These are phyloP conservation scores for Mimumesa dahlbomi DNA, from an alignment of 2,888 invertebrate genomes.

Conservation along the genomic window DNA sequence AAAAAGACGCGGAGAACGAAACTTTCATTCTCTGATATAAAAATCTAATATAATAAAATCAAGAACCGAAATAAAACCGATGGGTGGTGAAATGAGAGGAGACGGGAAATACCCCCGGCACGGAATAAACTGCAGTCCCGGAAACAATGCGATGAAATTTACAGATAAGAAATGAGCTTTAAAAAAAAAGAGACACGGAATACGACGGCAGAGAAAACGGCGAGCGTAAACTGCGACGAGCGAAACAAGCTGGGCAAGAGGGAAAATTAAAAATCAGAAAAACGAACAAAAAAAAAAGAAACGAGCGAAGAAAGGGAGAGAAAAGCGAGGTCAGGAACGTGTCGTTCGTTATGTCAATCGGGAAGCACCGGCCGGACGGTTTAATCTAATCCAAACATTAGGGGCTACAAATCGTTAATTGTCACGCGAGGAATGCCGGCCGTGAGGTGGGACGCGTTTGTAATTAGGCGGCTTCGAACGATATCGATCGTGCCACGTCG, in stretches of 20 bases:
- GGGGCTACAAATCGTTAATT: slow-evolving; percentile 76
- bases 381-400: slow-evolving; percentile 73
- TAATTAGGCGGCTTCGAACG: slow-evolving; percentile 66
- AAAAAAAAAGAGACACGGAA: slow-evolving; percentile 1
- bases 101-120: neutral
- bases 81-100: neutral
- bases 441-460: slow-evolving; percentile 59
- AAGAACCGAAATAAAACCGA: neutral
- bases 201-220: neutral
- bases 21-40: too few species aligned
- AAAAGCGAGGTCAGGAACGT: slow-evolving; percentile 1
- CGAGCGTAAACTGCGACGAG: neutral
- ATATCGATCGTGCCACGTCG: slow-evolving; percentile 64
- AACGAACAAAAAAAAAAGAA: too few species aligned
- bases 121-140: too few species aligned
- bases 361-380: slow-evolving; percentile 27
- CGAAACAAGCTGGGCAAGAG: neutral
- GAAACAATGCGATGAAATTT: neutral
- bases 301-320: slow-evolving; percentile 1
- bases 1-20: too few species aligned
- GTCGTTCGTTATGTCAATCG: slow-evolving; percentile 29
- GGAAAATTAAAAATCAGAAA: slow-evolving; percentile 7
- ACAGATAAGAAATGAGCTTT: neutral
- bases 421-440: slow-evolving; percentile 72
- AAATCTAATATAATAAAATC: too few species aligned